Evolutionary conservation across 2,797 vertebrate species (phyloP), one percentile per base, ranked within the genome.

Genomic region (Austrolebias charrua): DNA sequence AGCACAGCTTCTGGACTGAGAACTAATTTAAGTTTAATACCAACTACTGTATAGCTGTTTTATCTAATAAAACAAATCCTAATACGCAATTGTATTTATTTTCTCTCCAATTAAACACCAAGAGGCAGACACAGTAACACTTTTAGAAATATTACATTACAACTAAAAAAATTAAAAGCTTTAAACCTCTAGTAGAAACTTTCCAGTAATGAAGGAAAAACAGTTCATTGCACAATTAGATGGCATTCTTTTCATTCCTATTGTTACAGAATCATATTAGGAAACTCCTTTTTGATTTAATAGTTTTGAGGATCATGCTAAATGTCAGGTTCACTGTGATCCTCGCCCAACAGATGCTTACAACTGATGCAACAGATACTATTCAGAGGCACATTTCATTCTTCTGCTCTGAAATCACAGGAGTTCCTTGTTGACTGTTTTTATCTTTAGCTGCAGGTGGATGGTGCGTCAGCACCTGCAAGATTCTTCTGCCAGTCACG

Each of bases 371-470:
- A 69, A 28, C 63, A 56, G 44, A 20, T 35, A 79, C 75, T 73
- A 70, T 72, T 81, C 31, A 3, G 31, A 33, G 31, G 31, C 31
- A 40, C 38, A 40, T 46, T 56, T 67, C 7, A 18, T 53, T 68
- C 29, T 70, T 48, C 50, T 16, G 24, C 19, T 18, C 54, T 63
- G 35, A 56, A 31, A 62, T 19, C 64, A 62, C 31, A 28, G 10
- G 31, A 50, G 52, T 55, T 60, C 62, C 51, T 49, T 55, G 54
- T 58, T 51, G 24, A 53, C 35, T 73, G 28, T 68, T 57, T 73
- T 79, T 78, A 81, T 80, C 77, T 61, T 75, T 8, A 19, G 48
- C 15, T 46, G 67, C 78, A 83, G 69, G 74, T 82, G 71, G 76
- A 69, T 55, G 75, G 82, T 74, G 67, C 45, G 20, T 78, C 74